Conservation (phyloP, 2,797 vertebrate species). For the Okamejei kenojei region DNA sequence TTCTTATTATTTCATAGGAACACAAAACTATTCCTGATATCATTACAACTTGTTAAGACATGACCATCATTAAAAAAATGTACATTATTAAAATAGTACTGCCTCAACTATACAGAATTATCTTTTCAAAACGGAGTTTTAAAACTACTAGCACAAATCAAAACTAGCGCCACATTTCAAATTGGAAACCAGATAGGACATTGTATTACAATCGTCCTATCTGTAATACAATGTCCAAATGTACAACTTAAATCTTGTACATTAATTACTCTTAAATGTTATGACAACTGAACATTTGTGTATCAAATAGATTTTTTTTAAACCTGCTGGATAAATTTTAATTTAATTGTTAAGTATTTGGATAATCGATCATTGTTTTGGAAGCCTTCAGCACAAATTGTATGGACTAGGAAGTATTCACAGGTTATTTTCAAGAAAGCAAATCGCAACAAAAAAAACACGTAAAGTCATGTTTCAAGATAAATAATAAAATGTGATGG, state of each 20-base stretch:
- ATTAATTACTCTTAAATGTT: background rate
- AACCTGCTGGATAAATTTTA: too few relatives aligned
- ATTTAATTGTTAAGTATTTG: too few relatives aligned
- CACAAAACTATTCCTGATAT: background rate
- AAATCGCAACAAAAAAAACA: background rate
- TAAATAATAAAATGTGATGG: background rate
- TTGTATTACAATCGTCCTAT: too few relatives aligned
- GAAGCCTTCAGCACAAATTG: too few relatives aligned
- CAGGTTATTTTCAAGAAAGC: background rate
- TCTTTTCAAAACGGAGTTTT: background rate
- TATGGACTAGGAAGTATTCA: too few relatives aligned
- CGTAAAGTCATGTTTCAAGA: background rate
- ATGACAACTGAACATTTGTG: too few relatives aligned
- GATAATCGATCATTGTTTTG: too few relatives aligned
- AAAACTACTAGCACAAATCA: background rate
- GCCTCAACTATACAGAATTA: background rate
- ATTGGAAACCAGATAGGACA: background rate
- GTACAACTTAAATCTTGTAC: background rate
- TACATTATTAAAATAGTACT: background rate
- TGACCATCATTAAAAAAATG: background rate
- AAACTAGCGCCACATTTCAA: background rate
- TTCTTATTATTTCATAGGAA: background rate
- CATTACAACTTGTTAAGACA: background rate
- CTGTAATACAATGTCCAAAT: background rate
- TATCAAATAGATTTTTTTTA: too few relatives aligned